These are phyloP conservation scores for Drosophila punjabiensis DNA, from an alignment of 1,140 invertebrate species.

Conservation along the genomic window DNA sequence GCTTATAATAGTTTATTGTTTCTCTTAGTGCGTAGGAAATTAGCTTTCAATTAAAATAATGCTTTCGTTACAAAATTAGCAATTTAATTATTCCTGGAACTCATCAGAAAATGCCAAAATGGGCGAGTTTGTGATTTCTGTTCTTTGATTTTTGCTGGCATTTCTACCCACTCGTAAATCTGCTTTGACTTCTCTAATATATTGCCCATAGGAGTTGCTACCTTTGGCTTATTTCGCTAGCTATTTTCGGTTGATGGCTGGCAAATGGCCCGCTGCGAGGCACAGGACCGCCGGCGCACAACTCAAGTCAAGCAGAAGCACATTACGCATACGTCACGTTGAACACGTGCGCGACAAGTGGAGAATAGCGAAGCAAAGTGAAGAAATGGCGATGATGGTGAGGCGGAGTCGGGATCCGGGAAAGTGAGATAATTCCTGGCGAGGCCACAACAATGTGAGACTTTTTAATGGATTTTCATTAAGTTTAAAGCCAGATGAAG, in stretches of 20 bases:
- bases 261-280: constrained; percentile 43
- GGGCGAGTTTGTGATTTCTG: neutral
- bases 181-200: constrained; percentile 17
- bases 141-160: constrained; percentile 3
- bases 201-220: neutral
- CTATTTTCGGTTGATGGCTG: constrained; percentile 27
- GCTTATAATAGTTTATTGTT: neutral
- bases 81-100: constrained; percentile 10
- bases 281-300: constrained; percentile 19
- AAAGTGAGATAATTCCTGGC: constrained; percentile 48
- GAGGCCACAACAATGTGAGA: constrained; percentile 70
- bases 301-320: constrained; percentile 67
- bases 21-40: neutral
- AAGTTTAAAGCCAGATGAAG: constrained; percentile 53
- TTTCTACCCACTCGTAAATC: constrained; percentile 1
- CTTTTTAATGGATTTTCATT: constrained; percentile 84
- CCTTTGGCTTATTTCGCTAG: constrained; percentile 32
- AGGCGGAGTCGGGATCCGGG: constrained; percentile 1
- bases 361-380: constrained; percentile 7
- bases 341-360: constrained; percentile 52
- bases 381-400: neutral
- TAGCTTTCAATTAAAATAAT: neutral
- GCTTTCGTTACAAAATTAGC: neutral
- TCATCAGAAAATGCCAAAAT: neutral
- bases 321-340: constrained; percentile 77